These are phyloP conservation scores for Trachymyrmex septentrionalis DNA, from an alignment of 1,140 invertebrate genomes.

Conservation along the genomic window DNA sequence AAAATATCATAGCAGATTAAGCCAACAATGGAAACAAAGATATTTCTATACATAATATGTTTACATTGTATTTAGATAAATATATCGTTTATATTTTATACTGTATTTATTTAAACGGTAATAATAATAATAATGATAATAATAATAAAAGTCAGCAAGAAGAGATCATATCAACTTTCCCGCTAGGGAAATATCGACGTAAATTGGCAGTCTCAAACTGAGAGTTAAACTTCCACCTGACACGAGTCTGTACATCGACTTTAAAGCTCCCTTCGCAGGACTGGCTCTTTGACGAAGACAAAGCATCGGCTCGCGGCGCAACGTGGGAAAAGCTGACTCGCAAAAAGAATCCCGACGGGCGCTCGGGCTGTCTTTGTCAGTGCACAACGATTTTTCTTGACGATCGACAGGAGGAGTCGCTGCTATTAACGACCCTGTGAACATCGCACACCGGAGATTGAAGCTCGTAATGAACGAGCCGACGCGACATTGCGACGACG, in stretches of 20 bases:
- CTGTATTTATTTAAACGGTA: neutral
- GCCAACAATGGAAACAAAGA: neutral
- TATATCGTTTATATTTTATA: neutral
- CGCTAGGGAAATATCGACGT: conserved; percentile 11
- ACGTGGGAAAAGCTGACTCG: conserved; percentile 44
- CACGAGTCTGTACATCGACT: conserved; percentile 35
- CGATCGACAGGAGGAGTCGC: conserved; percentile 49
- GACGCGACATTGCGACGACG: conserved; percentile 18
- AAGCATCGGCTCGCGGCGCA: conserved; percentile 22
- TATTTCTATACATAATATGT: neutral
- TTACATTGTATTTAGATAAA: neutral
- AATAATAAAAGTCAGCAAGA: conserved; percentile 9
- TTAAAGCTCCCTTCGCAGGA: conserved; percentile 27
- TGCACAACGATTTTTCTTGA: conserved; percentile 51
- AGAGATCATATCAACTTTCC: neutral
- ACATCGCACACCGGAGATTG: conserved; percentile 46
- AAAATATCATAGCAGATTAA: neutral
- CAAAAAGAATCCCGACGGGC: conserved; percentile 44
- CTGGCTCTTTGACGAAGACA: conserved; percentile 53
- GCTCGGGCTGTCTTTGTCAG: conserved; percentile 47
- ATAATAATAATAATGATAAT: neutral
- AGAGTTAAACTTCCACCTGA: conserved; percentile 37
- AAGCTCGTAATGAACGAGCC: conserved; percentile 48
- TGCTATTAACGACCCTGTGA: conserved; percentile 43
- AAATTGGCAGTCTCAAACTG: conserved; percentile 28